Base-by-base conservation (phyloP, 2,113 vertebrate genomes). In the Solenodon paradoxus region DNA sequence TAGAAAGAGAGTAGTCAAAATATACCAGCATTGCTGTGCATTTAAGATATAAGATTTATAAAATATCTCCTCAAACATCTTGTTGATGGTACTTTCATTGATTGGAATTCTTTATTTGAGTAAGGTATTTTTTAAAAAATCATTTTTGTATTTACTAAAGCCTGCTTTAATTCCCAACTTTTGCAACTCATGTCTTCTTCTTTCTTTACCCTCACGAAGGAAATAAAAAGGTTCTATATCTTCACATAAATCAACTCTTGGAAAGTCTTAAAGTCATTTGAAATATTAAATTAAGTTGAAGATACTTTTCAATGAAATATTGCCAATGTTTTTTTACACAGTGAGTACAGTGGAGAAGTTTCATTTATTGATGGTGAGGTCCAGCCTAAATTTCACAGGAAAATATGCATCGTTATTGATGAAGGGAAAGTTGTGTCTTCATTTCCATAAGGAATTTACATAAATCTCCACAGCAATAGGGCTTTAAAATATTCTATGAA, bases 381-480 rank as follows among this genome's bases (percentile, higher is more conserved):
- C 38, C 22, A 95, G 32, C 1, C 49, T 4, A 11, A 79, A 81
- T 81, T 87, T 97, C 68, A 79, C 32, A 95, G 38, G 26, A 84
- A 97, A 95, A 96, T 87, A 66, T 20, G 13, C 64, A 68, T 81
- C 11, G 94, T 94, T 90, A 88, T 30, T 47, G 42, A 88, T 75
- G 82, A 90, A 88, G 92, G 61, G 57, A 94, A 90, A 57, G 3
- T 75, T 20, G 64, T 97, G 82, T 55, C 38, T 57, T 11, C 11
- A 64, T 98, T 97, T 97, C 79, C 53, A 89, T 97, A 95, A 96
- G 74, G 1, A 78, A 10, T 97, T 96, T 96, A 45, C 80, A 96
- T 95, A 96, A 92, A 95, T 95, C 42, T 97, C 57, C 64, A 85
- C 86, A 97, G 84, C 55, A 91, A 95, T 64, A 95, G 9, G 51